A percentile compares a stretch with the other conserved stretches of the same genome.
Evolutionary conservation across 2,888 invertebrate species (phyloP).

Genomic region (Reticulitermes lucifugus): DNA sequence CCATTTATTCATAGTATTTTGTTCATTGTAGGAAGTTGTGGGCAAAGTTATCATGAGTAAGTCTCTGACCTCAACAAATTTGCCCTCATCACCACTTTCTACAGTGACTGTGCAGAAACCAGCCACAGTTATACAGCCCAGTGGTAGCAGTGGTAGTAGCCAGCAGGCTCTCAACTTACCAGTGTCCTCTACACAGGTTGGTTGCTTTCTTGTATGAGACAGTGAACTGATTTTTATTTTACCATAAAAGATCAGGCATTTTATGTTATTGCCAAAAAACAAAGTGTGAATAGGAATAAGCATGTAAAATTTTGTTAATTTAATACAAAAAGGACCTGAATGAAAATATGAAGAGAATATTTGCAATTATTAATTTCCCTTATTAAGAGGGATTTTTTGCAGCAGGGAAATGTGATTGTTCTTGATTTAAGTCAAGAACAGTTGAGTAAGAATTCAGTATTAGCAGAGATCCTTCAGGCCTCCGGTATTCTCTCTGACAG

Average conservation of each 20-base stretch:
- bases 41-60: slow-evolving; percentile 60
- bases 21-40: slow-evolving; percentile 59
- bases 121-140: slow-evolving; percentile 5
- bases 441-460: slow-evolving; percentile 58
- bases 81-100: slow-evolving; percentile 38
- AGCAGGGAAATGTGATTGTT: slow-evolving; percentile 59
- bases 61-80: neutral
- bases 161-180: slow-evolving; percentile 37
- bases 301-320: no score
- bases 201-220: neutral
- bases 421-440: slow-evolving; percentile 60
- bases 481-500: slow-evolving; percentile 57
- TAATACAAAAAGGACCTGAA: no score
- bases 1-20: neutral
- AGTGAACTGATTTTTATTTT: no score
- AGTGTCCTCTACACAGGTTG: slow-evolving; percentile 39
- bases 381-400: neutral
- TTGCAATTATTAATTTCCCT: no score
- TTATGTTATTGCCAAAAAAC: no score
- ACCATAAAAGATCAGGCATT: no score
- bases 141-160: slow-evolving; percentile 21
- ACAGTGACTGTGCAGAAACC: slow-evolving; percentile 49
- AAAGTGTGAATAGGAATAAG: no score
- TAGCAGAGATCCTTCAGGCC: slow-evolving; percentile 60
- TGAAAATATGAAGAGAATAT: no score